Percentiles rank a stretch among this genome's conserved stretches.
phyloP scores from a whole-genome alignment of 2,888 invertebrate species.

The Acleris cristana region DNA sequence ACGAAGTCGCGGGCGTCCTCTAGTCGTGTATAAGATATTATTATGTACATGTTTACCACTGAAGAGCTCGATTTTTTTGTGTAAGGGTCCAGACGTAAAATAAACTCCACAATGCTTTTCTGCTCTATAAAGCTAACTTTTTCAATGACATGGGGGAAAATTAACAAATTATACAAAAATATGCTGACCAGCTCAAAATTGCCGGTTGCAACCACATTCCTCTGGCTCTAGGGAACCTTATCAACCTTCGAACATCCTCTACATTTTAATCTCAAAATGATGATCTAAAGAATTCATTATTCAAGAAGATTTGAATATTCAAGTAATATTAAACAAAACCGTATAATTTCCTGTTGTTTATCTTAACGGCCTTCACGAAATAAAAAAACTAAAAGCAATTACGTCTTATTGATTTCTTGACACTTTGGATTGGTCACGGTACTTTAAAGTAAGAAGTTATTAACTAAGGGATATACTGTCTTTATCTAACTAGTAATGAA shows the following conservation, averaged over 20 bases:
- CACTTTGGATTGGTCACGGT: conserved; percentile 21
- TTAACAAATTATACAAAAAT: no score
- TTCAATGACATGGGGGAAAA: no score
- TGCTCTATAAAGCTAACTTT: no score
- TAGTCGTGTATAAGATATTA: no score
- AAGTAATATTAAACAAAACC: conserved; percentile 8
- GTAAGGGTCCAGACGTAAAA: no score
- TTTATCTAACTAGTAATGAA: conserved; percentile 6
- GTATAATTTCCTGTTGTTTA: conserved; percentile 19
- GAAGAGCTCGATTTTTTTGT: no score
- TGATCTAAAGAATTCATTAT: not conserved
- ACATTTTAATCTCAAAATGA: conserved; percentile 8
- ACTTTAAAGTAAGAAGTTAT: conserved; percentile 2
- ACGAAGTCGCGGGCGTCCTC: no score
- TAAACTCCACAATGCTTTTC: no score
- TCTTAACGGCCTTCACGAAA: conserved; percentile 19
- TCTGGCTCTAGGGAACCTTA: not conserved
- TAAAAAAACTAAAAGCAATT: conserved; percentile 14
- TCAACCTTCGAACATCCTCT: conserved; percentile 1
- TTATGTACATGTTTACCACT: no score
- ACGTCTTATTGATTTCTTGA: conserved; percentile 20
- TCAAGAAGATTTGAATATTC: conserved; percentile 8
- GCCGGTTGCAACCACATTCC: conserved; percentile 14
- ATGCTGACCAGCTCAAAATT: no score
- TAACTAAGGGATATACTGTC: not conserved